A percentile compares a stretch with the other conserved stretches of the same genome.
Evolutionary conservation across 2,888 invertebrate species (phyloP).

Genomic region (Oscheius sp.): DNA sequence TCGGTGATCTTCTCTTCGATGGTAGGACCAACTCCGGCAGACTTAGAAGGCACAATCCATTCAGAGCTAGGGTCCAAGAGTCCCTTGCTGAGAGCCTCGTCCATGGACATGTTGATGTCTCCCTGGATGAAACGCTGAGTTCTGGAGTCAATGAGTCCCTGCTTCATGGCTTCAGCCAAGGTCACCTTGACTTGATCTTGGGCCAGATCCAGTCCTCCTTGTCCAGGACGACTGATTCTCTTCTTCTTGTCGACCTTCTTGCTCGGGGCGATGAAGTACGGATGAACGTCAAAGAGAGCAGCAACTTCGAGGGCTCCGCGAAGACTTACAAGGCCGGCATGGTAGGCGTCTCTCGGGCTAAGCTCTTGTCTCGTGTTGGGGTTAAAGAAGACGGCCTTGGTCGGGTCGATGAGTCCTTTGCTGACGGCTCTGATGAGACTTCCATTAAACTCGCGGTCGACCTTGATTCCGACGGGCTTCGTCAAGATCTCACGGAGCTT

Average conservation of each 20-base stretch:
- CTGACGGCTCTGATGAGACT: constrained; percentile 86
- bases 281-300: constrained; percentile 84
- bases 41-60: constrained; percentile 73
- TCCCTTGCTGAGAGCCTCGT: constrained; percentile 74
- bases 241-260: constrained; percentile 88
- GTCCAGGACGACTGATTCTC: constrained; percentile 83
- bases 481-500: constrained; percentile 82
- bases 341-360: constrained; percentile 85
- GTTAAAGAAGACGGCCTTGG: constrained; percentile 79
- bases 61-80: constrained; percentile 72
- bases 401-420: constrained; percentile 87
- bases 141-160: constrained; percentile 82
- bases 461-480: constrained; percentile 83
- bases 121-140: constrained; percentile 73
- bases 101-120: constrained; percentile 78
- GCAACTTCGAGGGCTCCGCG: constrained; percentile 88
- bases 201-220: constrained; percentile 58
- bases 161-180: constrained; percentile 83
- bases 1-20: constrained; percentile 73
- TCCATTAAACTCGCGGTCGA: constrained; percentile 82
- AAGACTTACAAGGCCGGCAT: constrained; percentile 85
- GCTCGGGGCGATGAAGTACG: constrained; percentile 66
- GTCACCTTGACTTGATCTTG: constrained; percentile 79
- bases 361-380: constrained; percentile 79
- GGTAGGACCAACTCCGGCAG: constrained; percentile 69